Conservation (phyloP, 37 sponge, comb jelly and placozoan species). For the Aplysina aerophoba region DNA sequence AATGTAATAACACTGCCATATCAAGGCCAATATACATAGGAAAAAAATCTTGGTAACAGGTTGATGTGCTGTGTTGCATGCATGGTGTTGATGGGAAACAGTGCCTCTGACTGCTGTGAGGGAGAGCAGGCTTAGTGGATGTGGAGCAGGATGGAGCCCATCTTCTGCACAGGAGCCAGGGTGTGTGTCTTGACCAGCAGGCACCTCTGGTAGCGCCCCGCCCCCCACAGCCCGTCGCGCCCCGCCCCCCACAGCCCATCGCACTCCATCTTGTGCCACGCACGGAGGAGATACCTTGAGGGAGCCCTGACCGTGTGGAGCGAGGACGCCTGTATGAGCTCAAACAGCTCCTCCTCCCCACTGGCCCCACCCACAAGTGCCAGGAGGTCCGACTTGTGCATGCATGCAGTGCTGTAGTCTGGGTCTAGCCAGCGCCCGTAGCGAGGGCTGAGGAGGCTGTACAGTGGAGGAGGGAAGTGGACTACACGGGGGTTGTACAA, state of each 20-base stretch:
- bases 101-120: too few species aligned
- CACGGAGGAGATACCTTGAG: not conserved
- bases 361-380: not conserved
- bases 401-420: not conserved
- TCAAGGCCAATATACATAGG: too few species aligned
- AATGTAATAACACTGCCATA: too few species aligned
- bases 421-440: not conserved
- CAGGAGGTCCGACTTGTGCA: not conserved
- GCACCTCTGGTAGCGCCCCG: slow-evolving; percentile 1
- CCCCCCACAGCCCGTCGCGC: too few species aligned
- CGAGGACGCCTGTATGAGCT: not conserved
- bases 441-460: not conserved
- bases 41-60: too few species aligned
- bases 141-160: too few species aligned
- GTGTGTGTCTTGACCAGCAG: not conserved
- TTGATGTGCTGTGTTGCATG: too few species aligned
- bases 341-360: not conserved
- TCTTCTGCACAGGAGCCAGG: not conserved
- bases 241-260: too few species aligned
- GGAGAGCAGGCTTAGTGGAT: too few species aligned
- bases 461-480: not conserved
- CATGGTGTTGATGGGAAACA: too few species aligned
- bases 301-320: not conserved
- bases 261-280: slow-evolving; percentile 6
- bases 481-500: not conserved